Evolutionary conservation across 2,888 invertebrate species (phyloP), one percentile per base, ranked within the genome.

Genomic region (Parasteatoda lunata): DNA sequence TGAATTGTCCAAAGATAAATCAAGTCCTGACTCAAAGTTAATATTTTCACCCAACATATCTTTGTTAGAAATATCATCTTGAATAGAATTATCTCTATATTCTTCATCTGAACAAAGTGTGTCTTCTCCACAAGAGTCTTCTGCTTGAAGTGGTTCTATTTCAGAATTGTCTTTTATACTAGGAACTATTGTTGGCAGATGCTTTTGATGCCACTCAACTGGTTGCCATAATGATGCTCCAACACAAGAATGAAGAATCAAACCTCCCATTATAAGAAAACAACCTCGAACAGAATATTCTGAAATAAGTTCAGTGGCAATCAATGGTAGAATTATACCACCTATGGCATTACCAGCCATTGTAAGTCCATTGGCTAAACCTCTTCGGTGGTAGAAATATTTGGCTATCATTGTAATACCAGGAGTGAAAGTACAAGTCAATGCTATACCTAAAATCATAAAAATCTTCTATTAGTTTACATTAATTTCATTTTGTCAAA

Each of bases 391-490:
- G 48, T 77, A 69, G 52, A 89, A 89, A 66, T 89, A 89, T 52
- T 88, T 77, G 64, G 84, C 88, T 30, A 89, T 88, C 84, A 89
- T 89, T 30, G 84, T 96, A 59, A 97, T 96, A 0, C 97, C 97
- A 3, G 97, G 96, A 0, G 97, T 97, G 92, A 97, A 97, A 0
- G 96, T 95, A 8, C 97, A 92, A 0, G 97, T 97, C 0, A 96
- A 96, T 7, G 97, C 97, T 65, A 95, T 94, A 89, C 97, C 97
- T 95, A 91, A 96, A 75, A 77, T 30, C 30, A 30, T 30, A 30
- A 30, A 30, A 30, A 30, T 30, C 2, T 30, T 30, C 30, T 30
- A 30, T 30, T 30, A 30, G 30, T 30, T 30, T 30, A 30, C 30
- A 30, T 30, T 30, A 30, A 30, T 30, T 30, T 30, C 30, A 30